Evolutionary conservation across 2,888 invertebrate genomes (phyloP), one percentile per base, ranked within the genome.

Genomic region (Platerodrilus igneus): DNA sequence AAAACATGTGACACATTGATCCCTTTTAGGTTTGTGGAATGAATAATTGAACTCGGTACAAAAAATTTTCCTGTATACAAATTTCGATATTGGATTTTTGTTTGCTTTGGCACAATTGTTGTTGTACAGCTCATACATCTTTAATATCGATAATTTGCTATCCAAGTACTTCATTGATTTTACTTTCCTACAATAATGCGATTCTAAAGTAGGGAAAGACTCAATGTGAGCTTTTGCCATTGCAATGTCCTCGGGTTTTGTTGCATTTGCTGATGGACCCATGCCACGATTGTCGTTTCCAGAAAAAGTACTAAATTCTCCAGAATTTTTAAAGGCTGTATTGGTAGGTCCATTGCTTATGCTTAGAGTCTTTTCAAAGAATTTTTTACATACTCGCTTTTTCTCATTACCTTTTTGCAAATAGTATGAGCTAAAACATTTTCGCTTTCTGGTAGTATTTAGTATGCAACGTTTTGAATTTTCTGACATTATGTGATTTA

Each of bases 21-120:
- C 52, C 27, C 53, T 52, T 29, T 53, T 53, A 9, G 52, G 48
- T 4, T 38, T 27, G 34, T 39, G 41, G 47, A 33, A 35, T 49
- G 51, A 31, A 43, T 32, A 20, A 42, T n/a, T n/a, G n/a, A n/a
- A n/a, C n/a, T n/a, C n/a, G n/a, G n/a, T n/a, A n/a, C n/a, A 35
- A 27, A 51, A 52, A 30, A 50, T 44, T 39, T 32, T 43, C 16
- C 49, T 27, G 37, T 46, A 51, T 11, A 43, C 45, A 33, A 45
- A 47, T 34, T 22, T n/a, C 5, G 41, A 38, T 10, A 33, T 43
- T 13, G 30, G 34, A 11, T 43, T 41, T 15, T 22, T 17, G 11
- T 34, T 34, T 10, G 31, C 23, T 32, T 45, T 23, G 16, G 40
- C 37, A 25, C 44, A 48, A 20, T 37, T 18, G 13, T 48, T 36